Percentiles rank a stretch among this genome's conserved stretches.
phyloP scores from a whole-genome alignment of 2,113 vertebrate species.

The Hemibates koningsi region DNA sequence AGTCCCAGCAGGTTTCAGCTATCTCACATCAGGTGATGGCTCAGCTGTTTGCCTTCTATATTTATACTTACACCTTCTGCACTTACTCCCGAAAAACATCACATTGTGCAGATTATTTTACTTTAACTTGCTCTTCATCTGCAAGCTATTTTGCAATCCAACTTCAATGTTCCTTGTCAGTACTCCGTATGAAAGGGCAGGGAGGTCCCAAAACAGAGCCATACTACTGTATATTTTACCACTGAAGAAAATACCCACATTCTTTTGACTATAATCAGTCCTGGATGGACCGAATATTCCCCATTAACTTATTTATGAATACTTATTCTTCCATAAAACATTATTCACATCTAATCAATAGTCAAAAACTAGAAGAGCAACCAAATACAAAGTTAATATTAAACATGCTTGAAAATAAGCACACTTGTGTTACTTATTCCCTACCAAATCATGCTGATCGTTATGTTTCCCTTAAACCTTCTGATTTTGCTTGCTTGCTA shows the following conservation, averaged over 20 bases:
- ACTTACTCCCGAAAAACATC: background rate
- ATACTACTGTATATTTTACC: background rate
- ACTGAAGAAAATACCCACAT: background rate
- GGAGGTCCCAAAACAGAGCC: background rate
- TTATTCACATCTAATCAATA: background rate
- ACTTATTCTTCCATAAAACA: background rate
- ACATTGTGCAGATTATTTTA: background rate
- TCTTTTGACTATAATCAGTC: background rate
- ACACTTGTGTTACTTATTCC: background rate
- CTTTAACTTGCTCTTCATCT: background rate
- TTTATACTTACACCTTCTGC: background rate
- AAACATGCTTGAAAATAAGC: background rate
- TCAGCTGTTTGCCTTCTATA: background rate
- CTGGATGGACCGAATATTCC: background rate
- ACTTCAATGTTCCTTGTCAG: background rate
- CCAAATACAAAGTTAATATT: background rate
- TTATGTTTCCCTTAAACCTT: background rate
- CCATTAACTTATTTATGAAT: background rate
- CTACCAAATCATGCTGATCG: accelerated
- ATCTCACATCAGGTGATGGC: background rate
- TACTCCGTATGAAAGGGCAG: accelerated
- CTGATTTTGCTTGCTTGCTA: background rate
- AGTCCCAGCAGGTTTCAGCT: background rate
- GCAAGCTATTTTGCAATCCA: background rate
- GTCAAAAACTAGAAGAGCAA: background rate